phyloP scores from a whole-genome alignment of 2,113 vertebrate genomes.

The Colistium nudipinnis region DNA sequence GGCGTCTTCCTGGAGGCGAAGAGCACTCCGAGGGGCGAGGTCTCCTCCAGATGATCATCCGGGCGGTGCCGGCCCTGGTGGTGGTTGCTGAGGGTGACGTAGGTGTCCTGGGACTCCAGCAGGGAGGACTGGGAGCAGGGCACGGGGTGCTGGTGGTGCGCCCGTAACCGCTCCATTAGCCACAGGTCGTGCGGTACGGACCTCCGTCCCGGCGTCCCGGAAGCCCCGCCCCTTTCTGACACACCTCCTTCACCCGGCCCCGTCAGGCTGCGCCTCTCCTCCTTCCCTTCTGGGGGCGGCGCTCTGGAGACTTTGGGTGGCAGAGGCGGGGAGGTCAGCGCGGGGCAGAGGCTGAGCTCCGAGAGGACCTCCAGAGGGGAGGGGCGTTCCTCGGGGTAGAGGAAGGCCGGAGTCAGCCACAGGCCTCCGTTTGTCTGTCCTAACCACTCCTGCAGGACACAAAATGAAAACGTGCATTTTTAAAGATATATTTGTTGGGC shows the following conservation, averaged over 20 bases:
- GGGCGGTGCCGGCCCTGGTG: conserved; percentile 13
- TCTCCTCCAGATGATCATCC: conserved; percentile 68
- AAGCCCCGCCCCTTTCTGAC: conserved; percentile 6
- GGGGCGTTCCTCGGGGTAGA: conserved; percentile 78
- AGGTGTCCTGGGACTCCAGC: conserved; percentile 81
- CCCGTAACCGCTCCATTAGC: conserved; percentile 67
- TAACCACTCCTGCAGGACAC: conserved; percentile 84
- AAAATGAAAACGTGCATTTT: background rate
- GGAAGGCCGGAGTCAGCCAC: conserved; percentile 75
- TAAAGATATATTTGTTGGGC: background rate
- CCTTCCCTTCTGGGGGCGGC: conserved; percentile 7
- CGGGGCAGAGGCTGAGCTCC: conserved; percentile 71
- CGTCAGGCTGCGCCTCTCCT: conserved; percentile 18
- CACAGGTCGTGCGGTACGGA: conserved; percentile 56
- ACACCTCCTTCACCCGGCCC: conserved; percentile 7
- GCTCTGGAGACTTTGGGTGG: conserved; percentile 52
- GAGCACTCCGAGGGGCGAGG: conserved; percentile 65
- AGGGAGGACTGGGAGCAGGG: conserved; percentile 59
- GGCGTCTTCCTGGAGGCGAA: conserved; percentile 63
- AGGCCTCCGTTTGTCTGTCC: conserved; percentile 77
- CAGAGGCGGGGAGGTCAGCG: conserved; percentile 47
- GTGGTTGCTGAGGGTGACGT: conserved; percentile 81
- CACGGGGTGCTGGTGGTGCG: conserved; percentile 49
- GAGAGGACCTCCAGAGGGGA: conserved; percentile 85
- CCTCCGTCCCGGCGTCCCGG: conserved; percentile 37